Evolutionary conservation across 2,113 vertebrate genomes (phyloP), one percentile per base, ranked within the genome.

Genomic region (Haemorhous mexicanus): DNA sequence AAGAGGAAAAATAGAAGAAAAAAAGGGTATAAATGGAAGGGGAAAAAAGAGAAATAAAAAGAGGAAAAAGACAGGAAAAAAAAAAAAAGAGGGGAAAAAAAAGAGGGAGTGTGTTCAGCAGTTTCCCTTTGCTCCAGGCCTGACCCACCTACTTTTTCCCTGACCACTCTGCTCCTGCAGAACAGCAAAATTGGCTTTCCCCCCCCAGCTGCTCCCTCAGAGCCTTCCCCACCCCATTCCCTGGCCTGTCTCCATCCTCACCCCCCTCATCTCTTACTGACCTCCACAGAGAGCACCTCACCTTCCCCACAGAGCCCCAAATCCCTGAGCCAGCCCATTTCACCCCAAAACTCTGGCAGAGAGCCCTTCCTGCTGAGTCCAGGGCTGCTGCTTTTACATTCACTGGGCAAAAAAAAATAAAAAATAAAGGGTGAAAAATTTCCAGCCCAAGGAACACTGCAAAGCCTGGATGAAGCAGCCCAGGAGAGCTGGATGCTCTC

Each of bases 271-370:
- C 1, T 0, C 53, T n/a, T 0, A 0, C 75, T 16, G 24, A 75
- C 30, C 68, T 13, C 55, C 27, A 0, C 20, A 0, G 0, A 1
- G 52, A 33, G 6, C 49, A 1, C 7, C 70, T 35, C 3, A 4
- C 1, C 50, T 70, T 61, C 3, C 64, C 76, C 5, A 1, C 0
- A 4, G 35, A 58, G 39, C 50, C 59, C 53, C 0, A 8, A 30
- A 43, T 1, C 64, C 84, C 91, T 1, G 7, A 35, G 4, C 7
- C 90, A 24, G 44, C 17, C 43, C 0, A 0, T 49, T 81, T 74
- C 26, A n/a, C 68, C 28, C 11, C 5, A 4, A 27, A 90, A 35
- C 0, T 0, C 52, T 8, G 7, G 32, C 55, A 7, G 6, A 66
- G 58, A 90, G 24, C 67, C 49, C 70, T 77, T 80, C 67, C 75